phyloP scores from a whole-genome alignment of 2,113 vertebrate species.

The Apteryx owenii region DNA sequence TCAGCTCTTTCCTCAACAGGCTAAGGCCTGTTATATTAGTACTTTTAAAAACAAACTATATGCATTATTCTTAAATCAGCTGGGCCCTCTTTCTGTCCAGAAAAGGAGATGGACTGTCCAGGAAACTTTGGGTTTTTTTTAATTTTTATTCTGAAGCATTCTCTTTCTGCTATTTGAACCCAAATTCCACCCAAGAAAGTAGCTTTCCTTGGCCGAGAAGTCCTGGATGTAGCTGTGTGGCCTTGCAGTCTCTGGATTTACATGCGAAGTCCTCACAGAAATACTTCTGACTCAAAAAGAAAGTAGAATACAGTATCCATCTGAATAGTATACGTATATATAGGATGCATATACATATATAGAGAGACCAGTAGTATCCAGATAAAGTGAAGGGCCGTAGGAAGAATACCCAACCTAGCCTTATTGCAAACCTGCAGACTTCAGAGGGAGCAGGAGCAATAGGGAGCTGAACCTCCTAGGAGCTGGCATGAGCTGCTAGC shows the following conservation, averaged over 20 bases:
- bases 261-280: neutral
- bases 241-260: neutral
- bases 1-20: no score
- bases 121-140: neutral
- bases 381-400: neutral
- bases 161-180: neutral
- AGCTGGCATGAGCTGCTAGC: neutral
- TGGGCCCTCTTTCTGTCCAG: neutral
- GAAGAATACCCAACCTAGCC: neutral
- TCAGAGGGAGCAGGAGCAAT: neutral
- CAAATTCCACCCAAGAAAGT: neutral
- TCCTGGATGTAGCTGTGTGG: neutral
- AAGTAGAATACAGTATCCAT: neutral
- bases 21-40: neutral
- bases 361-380: neutral
- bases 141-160: neutral
- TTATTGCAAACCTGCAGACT: neutral
- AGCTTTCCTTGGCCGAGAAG: neutral
- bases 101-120: neutral
- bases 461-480: neutral
- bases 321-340: neutral
- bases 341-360: no score
- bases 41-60: neutral
- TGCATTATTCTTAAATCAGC: rapidly evolving
- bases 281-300: neutral